Conservation (phyloP, 2,113 vertebrate genomes). For the Morone chrysops region DNA sequence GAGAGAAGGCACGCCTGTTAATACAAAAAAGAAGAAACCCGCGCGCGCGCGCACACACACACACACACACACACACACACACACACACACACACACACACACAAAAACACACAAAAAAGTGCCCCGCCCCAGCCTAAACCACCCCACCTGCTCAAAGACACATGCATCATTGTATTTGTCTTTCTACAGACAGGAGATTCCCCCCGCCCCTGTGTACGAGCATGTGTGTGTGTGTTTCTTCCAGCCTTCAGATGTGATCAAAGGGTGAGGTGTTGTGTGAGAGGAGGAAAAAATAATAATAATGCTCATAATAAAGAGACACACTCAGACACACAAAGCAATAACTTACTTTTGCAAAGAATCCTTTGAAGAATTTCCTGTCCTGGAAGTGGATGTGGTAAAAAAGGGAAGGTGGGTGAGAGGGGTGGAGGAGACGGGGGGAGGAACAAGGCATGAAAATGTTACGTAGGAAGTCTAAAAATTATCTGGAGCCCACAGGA, state of each 20-base stretch:
- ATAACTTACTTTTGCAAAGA: conserved; percentile 99
- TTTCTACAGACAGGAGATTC: conserved; percentile 27
- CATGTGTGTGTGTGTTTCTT: conserved; percentile 36
- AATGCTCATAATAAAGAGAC: conserved; percentile 42
- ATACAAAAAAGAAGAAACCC: conserved; percentile 23
- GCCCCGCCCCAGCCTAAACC: conserved; percentile 52
- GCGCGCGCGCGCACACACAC: not conserved
- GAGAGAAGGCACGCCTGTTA: conserved; percentile 67
- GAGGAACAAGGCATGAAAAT: conserved; percentile 95
- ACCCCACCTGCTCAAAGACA: conserved; percentile 60
- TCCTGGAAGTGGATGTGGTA: conserved; percentile 90
- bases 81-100: conserved; percentile 25
- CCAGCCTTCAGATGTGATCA: conserved; percentile 64
- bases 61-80: conserved; percentile 15
- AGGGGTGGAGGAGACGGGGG: conserved; percentile 77
- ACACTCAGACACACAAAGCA: conserved; percentile 80
- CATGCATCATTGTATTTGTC: conserved; percentile 63
- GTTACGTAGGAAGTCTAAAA: conserved; percentile 92
- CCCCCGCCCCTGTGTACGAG: not conserved
- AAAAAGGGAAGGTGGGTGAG: conserved; percentile 76
- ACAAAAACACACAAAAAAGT: conserved; percentile 34
- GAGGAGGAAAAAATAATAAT: conserved; percentile 38
- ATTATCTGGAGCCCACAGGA: conserved; percentile 86
- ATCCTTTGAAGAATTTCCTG: conserved; percentile 99
- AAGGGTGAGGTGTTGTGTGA: conserved; percentile 73